phyloP scores from a whole-genome alignment of 2,797 vertebrate genomes.

The Carduelis carduelis region DNA sequence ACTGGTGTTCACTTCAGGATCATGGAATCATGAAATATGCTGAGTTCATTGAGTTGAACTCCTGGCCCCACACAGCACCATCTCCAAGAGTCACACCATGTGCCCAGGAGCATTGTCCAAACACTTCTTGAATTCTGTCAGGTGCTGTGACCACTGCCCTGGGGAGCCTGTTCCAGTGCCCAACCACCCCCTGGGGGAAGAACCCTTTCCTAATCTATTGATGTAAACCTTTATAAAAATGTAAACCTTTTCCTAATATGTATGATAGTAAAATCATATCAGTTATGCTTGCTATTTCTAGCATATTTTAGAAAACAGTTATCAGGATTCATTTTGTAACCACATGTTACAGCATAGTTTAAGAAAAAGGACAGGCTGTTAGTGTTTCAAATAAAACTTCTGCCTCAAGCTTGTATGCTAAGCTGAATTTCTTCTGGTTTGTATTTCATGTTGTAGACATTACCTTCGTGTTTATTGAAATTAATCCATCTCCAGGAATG shows the following conservation, averaged over 20 bases:
- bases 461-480: constrained; percentile 86
- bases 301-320: not conserved
- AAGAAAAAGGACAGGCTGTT: not conserved
- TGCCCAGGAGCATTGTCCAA: not conserved
- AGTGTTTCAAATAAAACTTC: not conserved
- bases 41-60: not conserved
- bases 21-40: not conserved
- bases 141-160: not conserved
- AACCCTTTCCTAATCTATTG: not conserved
- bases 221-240: not conserved
- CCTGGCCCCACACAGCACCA: not conserved
- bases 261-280: not conserved
- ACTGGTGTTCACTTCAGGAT: not conserved
- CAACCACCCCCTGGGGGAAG: not conserved
- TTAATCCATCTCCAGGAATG: constrained; percentile 89
- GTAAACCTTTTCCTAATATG: not conserved
- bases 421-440: not conserved
- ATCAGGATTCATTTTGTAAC: not conserved
- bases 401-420: not conserved
- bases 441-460: constrained; percentile 70
- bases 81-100: not conserved
- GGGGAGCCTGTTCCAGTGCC: not conserved
- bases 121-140: not conserved
- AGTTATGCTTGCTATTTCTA: not conserved
- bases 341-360: not conserved